Evolutionary conservation across 2,113 vertebrate species (phyloP).

Genomic region (Montifringilla adamsi): DNA sequence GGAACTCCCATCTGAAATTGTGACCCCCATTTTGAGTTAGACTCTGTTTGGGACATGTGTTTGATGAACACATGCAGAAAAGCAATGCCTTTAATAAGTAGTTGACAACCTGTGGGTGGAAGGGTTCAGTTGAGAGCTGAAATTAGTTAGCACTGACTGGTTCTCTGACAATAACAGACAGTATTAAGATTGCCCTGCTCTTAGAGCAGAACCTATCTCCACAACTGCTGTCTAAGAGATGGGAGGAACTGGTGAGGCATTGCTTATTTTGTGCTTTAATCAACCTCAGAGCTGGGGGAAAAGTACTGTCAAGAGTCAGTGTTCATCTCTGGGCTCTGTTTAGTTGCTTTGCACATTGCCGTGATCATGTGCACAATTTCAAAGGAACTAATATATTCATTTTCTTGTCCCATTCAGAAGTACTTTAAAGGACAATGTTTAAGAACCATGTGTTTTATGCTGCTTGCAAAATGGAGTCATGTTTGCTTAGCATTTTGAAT

Average conservation of each 20-base stretch:
- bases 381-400: not conserved
- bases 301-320: not conserved
- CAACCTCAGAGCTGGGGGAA: not conserved
- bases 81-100: not conserved
- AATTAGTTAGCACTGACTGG: not conserved
- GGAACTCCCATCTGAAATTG: not conserved
- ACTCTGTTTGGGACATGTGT: not conserved
- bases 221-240: not conserved
- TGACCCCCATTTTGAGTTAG: not conserved
- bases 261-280: not conserved
- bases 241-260: not conserved
- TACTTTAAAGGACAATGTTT: not conserved
- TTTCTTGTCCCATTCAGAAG: not conserved
- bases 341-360: not conserved
- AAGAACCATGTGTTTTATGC: not conserved
- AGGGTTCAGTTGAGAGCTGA: not conserved
- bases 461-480: not conserved
- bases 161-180: not conserved
- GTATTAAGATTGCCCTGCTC: not conserved
- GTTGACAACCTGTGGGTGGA: not conserved
- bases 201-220: not conserved
- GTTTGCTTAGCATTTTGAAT: not conserved
- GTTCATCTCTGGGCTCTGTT: not conserved
- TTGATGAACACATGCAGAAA: not conserved
- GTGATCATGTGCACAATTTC: not conserved